These are phyloP conservation scores for Choloepus hoffmanni DNA, from an alignment of 2,113 vertebrate genomes.

Conservation along the genomic window DNA sequence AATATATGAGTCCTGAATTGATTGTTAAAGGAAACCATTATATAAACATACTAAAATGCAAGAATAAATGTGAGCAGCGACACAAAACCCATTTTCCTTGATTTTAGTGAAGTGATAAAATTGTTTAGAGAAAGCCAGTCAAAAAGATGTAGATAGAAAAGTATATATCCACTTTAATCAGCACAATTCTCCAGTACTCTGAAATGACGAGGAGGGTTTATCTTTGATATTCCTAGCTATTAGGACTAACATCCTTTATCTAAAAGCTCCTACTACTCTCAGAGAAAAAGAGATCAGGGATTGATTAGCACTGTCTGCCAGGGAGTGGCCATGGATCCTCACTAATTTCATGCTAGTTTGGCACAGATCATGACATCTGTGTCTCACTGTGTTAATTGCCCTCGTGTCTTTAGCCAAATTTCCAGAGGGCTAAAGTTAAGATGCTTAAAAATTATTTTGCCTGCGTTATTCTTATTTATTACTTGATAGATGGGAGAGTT, in stretches of 20 bases:
- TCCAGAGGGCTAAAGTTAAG: not conserved
- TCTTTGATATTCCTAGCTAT: not conserved
- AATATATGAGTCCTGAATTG: constrained; percentile 31
- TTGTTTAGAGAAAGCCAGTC: not conserved
- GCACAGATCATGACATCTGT: not conserved
- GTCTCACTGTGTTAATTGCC: not conserved
- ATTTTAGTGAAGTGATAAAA: constrained; percentile 41
- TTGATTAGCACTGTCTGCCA: not conserved
- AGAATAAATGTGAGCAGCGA: not conserved
- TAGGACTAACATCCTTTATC: not conserved
- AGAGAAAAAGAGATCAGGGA: not conserved
- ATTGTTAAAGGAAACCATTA: constrained; percentile 33
- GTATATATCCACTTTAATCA: not conserved
- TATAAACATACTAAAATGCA: constrained; percentile 23
- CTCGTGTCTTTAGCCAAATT: not conserved
- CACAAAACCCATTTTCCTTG: constrained; percentile 2
- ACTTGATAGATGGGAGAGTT: not conserved
- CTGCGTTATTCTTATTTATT: not conserved
- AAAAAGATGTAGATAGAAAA: not conserved
- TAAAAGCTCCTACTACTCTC: not conserved
- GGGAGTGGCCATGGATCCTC: not conserved
- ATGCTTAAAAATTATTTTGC: not conserved
- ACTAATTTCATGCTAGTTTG: not conserved
- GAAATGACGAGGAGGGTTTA: not conserved
- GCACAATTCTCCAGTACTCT: not conserved